phyloP scores from a whole-genome alignment of 2,113 vertebrate genomes.

The Nettapus auritus region DNA sequence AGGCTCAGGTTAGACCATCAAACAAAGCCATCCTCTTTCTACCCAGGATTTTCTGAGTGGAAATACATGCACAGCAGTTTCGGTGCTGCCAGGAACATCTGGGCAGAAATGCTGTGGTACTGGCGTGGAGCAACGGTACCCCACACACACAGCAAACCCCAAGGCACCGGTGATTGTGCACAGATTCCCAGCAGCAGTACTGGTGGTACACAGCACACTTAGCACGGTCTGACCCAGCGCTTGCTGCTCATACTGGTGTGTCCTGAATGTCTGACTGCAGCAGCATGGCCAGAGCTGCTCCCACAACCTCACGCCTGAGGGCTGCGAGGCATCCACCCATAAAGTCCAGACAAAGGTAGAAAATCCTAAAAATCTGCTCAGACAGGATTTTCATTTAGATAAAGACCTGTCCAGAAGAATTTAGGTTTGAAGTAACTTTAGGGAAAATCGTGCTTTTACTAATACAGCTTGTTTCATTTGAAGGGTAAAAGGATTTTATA shows the following conservation, averaged over 20 bases:
- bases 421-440: neutral
- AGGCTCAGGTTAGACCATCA: neutral
- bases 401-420: neutral
- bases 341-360: constrained; percentile 21
- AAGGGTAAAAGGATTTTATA: neutral
- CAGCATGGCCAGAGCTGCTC: neutral
- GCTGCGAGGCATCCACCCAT: neutral
- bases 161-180: neutral
- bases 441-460: neutral
- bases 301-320: accelerated
- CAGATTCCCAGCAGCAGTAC: accelerated
- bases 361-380: constrained; percentile 37
- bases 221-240: accelerated
- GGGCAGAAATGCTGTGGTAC: neutral
- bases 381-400: neutral
- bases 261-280: neutral
- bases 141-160: neutral
- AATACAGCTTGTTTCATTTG: neutral
- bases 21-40: neutral
- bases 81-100: neutral
- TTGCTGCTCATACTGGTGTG: accelerated
- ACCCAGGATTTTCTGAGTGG: neutral
- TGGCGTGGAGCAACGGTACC: neutral
- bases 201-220: neutral
- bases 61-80: neutral